phyloP scores from a whole-genome alignment of 2,888 invertebrate species.

The Yponomeuta malinellus region DNA sequence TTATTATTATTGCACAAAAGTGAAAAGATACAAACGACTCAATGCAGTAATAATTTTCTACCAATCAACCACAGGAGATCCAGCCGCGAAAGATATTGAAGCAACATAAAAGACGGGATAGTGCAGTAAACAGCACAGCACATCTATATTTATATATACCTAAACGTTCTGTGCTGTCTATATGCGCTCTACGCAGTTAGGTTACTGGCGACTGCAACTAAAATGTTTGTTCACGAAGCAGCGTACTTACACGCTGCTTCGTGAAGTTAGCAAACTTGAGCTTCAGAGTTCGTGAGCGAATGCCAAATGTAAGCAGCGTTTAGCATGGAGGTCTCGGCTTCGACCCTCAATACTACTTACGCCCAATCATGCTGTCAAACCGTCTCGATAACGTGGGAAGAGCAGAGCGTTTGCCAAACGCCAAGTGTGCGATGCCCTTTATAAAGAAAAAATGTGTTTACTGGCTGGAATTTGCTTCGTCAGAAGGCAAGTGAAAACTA shows the following conservation, averaged over 20 bases:
- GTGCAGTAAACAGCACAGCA: too few relatives aligned
- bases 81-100: too few relatives aligned
- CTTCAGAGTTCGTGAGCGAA: constrained; percentile 49
- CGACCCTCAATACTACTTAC: constrained; percentile 51
- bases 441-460: background rate
- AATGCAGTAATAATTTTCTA: too few relatives aligned
- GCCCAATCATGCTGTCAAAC: constrained; percentile 66
- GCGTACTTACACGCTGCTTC: background rate
- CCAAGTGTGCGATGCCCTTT: constrained; percentile 10
- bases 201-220: background rate
- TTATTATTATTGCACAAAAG: too few relatives aligned
- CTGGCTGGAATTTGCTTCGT: background rate
- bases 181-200: background rate
- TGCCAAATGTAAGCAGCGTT: constrained; percentile 54
- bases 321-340: constrained; percentile 39
- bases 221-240: constrained; percentile 23
- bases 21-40: too few relatives aligned
- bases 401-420: constrained; percentile 27
- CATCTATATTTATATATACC: background rate
- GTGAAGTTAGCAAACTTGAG: background rate
- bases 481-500: too few relatives aligned
- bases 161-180: background rate
- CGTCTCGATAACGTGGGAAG: constrained; percentile 56
- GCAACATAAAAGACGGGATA: too few relatives aligned
- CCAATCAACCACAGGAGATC: too few relatives aligned